These are phyloP conservation scores for Antedon mediterranea DNA, from an alignment of 53 echinoderm and acorn worm species.

Conservation along the genomic window DNA sequence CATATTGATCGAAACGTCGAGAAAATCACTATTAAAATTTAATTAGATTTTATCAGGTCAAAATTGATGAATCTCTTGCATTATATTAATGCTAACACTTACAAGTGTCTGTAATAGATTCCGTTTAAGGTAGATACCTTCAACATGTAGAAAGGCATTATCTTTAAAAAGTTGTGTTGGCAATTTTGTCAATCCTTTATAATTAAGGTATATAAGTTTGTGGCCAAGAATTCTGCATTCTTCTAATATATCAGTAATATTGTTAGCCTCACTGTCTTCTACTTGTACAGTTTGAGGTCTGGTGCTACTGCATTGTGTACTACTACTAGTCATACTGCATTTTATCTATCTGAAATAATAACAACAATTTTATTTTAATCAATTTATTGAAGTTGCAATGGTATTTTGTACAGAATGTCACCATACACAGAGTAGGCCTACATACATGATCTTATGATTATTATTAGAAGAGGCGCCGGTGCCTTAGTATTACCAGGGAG, in stretches of 20 bases:
- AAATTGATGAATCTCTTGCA: conserved; percentile 42
- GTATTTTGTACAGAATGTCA: too few relatives aligned
- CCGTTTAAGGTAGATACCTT: conserved; percentile 46
- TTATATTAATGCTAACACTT: conserved; percentile 37
- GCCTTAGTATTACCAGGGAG: too few relatives aligned
- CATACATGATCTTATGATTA: too few relatives aligned
- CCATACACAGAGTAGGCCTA: too few relatives aligned
- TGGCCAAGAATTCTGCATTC: conserved; percentile 30
- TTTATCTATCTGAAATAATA: too few relatives aligned
- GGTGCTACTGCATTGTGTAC: neutral
- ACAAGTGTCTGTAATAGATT: conserved; percentile 27
- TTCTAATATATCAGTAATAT: conserved; percentile 31
- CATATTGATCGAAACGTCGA: too few relatives aligned
- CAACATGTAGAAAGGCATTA: conserved; percentile 15
- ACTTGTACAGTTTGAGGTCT: conserved; percentile 31
- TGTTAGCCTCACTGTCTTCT: conserved; percentile 44
- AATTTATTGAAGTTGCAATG: too few relatives aligned
- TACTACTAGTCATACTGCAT: neutral
- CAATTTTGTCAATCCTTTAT: conserved; percentile 41
- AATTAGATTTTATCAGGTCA: too few relatives aligned
- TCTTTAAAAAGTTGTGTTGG: conserved; percentile 12
- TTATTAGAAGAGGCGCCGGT: too few relatives aligned
- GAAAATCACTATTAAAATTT: too few relatives aligned
- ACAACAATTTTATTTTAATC: too few relatives aligned
- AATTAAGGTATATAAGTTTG: conserved; percentile 44